Evolutionary conservation across 2,888 invertebrate genomes (phyloP).

Genomic region (Pristionchus mayeri): DNA sequence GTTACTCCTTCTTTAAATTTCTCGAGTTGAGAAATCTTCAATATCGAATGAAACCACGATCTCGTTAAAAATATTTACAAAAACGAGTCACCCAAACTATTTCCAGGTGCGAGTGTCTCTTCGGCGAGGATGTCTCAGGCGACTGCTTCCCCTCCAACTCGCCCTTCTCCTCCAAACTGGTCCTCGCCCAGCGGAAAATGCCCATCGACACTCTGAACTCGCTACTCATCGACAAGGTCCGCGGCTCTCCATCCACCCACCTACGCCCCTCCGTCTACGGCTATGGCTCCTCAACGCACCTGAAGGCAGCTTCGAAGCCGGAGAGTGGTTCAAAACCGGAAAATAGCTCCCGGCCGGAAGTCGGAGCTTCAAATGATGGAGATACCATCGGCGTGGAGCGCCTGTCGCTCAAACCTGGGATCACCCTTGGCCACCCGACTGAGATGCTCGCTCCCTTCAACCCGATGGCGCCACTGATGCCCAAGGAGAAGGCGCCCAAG

Average conservation of each 20-base stretch:
- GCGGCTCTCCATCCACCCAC: neutral
- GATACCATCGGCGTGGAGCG: neutral
- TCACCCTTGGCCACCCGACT: constrained; percentile 15
- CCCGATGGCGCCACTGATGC: neutral
- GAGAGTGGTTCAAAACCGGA: neutral
- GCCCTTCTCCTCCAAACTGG: constrained; percentile 34
- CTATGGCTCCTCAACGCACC: constrained; percentile 25
- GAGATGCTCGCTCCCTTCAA: neutral
- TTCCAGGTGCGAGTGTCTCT: constrained; percentile 54
- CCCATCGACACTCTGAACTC: neutral
- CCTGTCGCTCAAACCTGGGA: neutral
- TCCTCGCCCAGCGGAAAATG: constrained; percentile 13
- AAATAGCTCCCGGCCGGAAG: neutral
- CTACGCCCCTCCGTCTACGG: neutral
- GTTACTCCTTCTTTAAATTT: neutral
- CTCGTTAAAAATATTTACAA: neutral
- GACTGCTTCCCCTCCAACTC: constrained; percentile 44
- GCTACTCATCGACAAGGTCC: constrained; percentile 8
- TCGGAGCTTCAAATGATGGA: neutral
- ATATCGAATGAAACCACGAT: no score
- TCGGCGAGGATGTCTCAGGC: constrained; percentile 53
- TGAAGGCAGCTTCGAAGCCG: neutral
- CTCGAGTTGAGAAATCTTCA: no score
- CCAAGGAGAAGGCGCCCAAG: neutral
- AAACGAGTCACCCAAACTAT: neutral